phyloP scores from a whole-genome alignment of 2,797 vertebrate species.

The Hyperoplus lanceolatus region DNA sequence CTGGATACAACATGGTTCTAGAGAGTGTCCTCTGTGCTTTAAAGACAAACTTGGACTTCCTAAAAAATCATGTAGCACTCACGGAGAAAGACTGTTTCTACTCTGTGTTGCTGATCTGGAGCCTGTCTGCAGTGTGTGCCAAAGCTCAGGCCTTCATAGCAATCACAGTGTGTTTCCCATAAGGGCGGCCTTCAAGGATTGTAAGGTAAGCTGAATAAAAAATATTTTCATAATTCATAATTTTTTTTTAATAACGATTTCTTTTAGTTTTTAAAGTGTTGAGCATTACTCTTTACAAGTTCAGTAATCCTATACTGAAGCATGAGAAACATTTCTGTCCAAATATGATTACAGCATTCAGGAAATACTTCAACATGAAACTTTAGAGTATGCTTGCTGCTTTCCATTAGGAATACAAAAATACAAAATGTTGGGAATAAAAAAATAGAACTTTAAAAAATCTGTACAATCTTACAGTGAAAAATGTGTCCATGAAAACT shows the following conservation, averaged over 20 bases:
- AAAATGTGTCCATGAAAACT: background rate
- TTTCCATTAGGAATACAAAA: background rate
- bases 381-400: background rate
- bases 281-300: background rate
- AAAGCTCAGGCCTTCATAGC: constrained; percentile 37
- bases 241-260: no score
- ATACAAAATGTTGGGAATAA: background rate
- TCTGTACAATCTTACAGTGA: background rate
- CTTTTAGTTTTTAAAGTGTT: background rate
- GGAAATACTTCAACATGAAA: background rate
- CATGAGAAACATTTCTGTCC: background rate
- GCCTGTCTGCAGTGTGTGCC: constrained; percentile 53
- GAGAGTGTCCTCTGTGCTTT: constrained; percentile 64
- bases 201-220: constrained; percentile 58
- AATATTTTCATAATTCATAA: background rate
- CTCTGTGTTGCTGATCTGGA: constrained; percentile 62
- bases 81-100: constrained; percentile 49
- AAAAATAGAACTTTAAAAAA: background rate
- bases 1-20: constrained; percentile 55
- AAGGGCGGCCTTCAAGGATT: constrained; percentile 52
- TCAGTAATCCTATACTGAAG: background rate
- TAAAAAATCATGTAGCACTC: constrained; percentile 45
- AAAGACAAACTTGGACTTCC: constrained; percentile 33
- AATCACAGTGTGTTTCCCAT: constrained; percentile 64
- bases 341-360: background rate